phyloP scores from a whole-genome alignment of 2,888 invertebrate species.

The Trissoscelio sp. region DNA sequence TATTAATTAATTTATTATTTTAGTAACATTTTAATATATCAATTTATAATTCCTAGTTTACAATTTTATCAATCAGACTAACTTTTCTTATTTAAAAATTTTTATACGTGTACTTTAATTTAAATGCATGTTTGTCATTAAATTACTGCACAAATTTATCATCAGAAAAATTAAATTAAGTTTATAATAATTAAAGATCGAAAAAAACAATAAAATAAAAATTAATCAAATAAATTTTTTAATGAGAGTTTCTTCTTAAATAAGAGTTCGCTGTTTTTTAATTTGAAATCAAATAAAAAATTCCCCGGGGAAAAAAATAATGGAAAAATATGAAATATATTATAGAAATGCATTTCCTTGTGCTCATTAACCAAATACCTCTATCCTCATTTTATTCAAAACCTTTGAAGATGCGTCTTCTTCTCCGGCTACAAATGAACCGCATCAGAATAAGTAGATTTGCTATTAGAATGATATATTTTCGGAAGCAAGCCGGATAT shows the following conservation, averaged over 20 bases:
- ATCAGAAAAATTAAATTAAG: too few relatives aligned
- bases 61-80: too few relatives aligned
- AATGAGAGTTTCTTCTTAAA: slow-evolving; percentile 4
- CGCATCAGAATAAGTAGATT: slow-evolving; percentile 36
- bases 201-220: too few relatives aligned
- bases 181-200: too few relatives aligned
- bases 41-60: too few relatives aligned
- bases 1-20: too few relatives aligned
- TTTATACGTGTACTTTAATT: too few relatives aligned
- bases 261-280: not conserved
- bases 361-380: slow-evolving; percentile 36
- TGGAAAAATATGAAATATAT: slow-evolving; percentile 8
- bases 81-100: too few relatives aligned
- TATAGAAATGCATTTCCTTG: slow-evolving; percentile 27
- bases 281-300: slow-evolving; percentile 8
- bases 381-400: slow-evolving; percentile 15
- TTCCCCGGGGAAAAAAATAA: not conserved
- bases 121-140: too few relatives aligned
- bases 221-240: too few relatives aligned
- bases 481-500: not conserved
- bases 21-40: too few relatives aligned
- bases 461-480: slow-evolving; percentile 30
- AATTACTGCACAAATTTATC: too few relatives aligned
- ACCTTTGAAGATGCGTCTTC: slow-evolving; percentile 22
- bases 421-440: slow-evolving; percentile 32